Conservation (phyloP, 2,113 vertebrate genomes). For the Vulpes ferrilata region DNA sequence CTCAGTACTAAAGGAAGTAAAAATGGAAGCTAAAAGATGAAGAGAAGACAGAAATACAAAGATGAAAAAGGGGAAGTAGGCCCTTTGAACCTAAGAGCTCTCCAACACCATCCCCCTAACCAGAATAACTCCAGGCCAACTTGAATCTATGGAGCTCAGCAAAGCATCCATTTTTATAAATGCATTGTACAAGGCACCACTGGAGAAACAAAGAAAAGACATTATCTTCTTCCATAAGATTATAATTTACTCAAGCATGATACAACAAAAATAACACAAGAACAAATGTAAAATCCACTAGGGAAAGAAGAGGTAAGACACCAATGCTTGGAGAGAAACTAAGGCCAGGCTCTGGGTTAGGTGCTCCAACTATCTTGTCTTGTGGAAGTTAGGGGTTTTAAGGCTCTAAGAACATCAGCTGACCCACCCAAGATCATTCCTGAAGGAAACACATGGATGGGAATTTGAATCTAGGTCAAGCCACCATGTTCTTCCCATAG, state of each 20-base stretch:
- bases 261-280: neutral
- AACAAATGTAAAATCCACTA: neutral
- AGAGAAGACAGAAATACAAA: conserved; percentile 20
- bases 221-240: neutral
- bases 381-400: rapidly evolving
- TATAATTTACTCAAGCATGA: neutral
- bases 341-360: neutral
- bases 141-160: neutral
- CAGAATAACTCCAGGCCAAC: neutral
- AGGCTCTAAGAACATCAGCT: neutral
- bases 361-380: too few species aligned
- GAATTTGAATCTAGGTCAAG: neutral
- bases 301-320: neutral
- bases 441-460: neutral
- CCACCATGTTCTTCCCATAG: neutral
- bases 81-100: neutral
- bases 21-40: conserved; percentile 61
- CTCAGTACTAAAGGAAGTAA: conserved; percentile 59
- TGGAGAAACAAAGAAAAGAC: conserved; percentile 15
- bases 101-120: neutral
- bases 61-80: neutral
- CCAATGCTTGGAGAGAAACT: rapidly evolving
- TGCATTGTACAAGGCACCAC: neutral
- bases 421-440: neutral
- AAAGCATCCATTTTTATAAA: neutral